These are phyloP conservation scores for Cynopterus brachyotis DNA, from an alignment of 2,113 vertebrate genomes.

Conservation along the genomic window DNA sequence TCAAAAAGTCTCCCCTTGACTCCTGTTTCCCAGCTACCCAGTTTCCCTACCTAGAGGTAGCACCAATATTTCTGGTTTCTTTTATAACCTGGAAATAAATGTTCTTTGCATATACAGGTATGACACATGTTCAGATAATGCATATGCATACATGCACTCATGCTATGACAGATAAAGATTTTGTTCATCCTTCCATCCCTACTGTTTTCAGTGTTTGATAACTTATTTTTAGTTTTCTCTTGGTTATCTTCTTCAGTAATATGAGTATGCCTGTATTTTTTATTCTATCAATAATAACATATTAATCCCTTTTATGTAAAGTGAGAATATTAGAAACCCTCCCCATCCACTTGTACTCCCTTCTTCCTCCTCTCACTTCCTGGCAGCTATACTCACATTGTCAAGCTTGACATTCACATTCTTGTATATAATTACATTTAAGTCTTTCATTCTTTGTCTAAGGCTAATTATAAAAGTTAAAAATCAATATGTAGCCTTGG, in stretches of 20 bases:
- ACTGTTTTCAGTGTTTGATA: not conserved
- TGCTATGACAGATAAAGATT: not conserved
- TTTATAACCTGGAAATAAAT: not conserved
- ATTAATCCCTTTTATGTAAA: constrained; percentile 33
- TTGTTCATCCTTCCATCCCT: not conserved
- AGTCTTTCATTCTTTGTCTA: constrained; percentile 30
- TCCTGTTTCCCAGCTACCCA: not conserved
- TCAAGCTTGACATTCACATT: constrained; percentile 15
- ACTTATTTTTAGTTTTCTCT: constrained; percentile 4
- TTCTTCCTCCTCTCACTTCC: not conserved
- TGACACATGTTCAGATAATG: not conserved
- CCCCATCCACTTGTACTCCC: not conserved
- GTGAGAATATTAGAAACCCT: not conserved
- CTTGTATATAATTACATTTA: not conserved
- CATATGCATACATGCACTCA: not conserved
- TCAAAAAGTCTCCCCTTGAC: not conserved
- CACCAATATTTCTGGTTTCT: not conserved
- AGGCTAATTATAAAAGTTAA: constrained; percentile 46
- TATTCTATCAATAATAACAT: not conserved
- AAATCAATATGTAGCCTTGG: not conserved
- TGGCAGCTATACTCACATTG: not conserved
- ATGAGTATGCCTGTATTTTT: not conserved
- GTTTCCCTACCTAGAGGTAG: not conserved
- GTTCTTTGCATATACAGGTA: not conserved
- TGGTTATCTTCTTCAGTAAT: constrained; percentile 4